A percentile compares a stretch with the other conserved stretches of the same genome.
Conservation (phyloP, 2,797 vertebrate species). For the Alectoris magna region DNA sequence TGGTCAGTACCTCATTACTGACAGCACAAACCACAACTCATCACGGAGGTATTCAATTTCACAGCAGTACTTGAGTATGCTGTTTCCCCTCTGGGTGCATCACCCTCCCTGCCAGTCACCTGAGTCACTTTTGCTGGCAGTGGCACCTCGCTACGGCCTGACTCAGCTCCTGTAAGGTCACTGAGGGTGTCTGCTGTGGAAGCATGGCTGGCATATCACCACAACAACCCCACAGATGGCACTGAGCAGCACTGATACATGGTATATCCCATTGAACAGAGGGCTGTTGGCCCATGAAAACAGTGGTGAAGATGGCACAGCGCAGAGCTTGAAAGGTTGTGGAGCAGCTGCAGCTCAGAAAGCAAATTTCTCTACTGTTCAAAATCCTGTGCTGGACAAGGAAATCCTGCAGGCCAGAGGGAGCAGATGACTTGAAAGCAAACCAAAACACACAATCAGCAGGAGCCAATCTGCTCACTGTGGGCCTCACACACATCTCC, state of each 20-base stretch:
- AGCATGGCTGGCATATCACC: background rate
- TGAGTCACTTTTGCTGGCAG: background rate
- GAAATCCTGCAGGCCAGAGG: background rate
- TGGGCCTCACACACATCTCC: background rate
- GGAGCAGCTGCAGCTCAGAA: background rate
- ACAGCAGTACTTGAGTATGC: background rate
- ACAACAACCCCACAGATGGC: background rate
- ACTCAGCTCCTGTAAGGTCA: conserved; percentile 16
- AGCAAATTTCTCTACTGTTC: background rate
- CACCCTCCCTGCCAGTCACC: background rate
- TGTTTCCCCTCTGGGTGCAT: background rate
- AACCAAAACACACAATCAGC: background rate
- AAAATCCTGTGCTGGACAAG: background rate
- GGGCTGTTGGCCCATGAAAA: background rate
- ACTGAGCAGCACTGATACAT: background rate
- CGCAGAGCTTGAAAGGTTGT: background rate
- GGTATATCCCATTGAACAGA: background rate
- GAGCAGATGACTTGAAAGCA: background rate
- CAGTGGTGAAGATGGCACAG: background rate
- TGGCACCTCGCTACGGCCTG: background rate
- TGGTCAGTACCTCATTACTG: background rate
- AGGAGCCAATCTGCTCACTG: background rate
- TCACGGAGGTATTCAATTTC: background rate
- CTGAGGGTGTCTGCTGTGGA: background rate
- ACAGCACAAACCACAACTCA: background rate